Conservation (phyloP, 2,113 vertebrate species). For the Podarcis muralis region DNA sequence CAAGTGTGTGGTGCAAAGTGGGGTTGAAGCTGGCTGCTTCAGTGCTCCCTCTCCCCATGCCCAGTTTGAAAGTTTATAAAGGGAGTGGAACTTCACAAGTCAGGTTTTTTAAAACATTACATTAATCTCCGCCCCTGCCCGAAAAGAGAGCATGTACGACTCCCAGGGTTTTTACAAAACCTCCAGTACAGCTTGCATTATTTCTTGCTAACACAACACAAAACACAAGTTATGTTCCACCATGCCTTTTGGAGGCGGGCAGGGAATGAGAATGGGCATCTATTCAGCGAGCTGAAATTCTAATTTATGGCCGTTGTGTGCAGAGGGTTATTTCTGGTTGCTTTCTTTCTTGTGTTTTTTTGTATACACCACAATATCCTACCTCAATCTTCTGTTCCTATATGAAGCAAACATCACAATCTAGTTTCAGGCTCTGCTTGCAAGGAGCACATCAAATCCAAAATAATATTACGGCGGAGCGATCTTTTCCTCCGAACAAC, state of each 20-base stretch:
- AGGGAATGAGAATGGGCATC: background rate
- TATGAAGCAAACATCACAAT: background rate
- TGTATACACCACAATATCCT: background rate
- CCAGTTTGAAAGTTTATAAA: too few relatives aligned
- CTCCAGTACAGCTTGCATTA: background rate
- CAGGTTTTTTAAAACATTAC: background rate
- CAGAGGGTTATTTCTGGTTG: background rate
- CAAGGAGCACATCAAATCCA: background rate
- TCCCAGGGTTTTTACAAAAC: background rate
- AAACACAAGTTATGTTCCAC: background rate
- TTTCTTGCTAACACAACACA: background rate
- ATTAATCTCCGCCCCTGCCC: too few relatives aligned
- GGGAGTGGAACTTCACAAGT: too few relatives aligned
- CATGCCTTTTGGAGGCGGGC: background rate
- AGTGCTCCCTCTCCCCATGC: too few relatives aligned
- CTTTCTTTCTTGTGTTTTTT: background rate
- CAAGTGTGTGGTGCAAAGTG: too few relatives aligned
- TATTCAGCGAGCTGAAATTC: background rate
- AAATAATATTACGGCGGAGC: background rate
- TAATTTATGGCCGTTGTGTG: background rate
- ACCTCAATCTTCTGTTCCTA: background rate
- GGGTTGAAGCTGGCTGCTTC: too few relatives aligned
- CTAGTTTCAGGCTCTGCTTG: background rate
- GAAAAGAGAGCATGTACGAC: background rate
- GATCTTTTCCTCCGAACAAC: background rate